A percentile compares a stretch with the other conserved stretches of the same genome.
Conservation (phyloP, 2,888 invertebrate species). For the Brachynemurus nebulosus region DNA sequence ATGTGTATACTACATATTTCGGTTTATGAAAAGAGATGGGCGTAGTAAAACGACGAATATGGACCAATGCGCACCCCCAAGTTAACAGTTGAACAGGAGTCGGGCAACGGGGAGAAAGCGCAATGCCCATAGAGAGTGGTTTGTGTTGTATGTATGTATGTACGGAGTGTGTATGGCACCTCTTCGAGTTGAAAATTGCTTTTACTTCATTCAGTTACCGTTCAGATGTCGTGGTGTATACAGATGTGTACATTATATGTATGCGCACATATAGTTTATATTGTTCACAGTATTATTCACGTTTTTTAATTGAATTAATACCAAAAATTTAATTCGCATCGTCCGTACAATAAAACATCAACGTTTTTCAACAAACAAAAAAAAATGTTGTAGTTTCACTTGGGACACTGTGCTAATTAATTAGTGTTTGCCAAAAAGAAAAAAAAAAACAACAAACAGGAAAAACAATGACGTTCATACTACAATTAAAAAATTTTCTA, state of each 20-base stretch:
- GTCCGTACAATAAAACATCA: no score
- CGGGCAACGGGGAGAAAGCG: conserved; percentile 1
- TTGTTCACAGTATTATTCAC: no score
- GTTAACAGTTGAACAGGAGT: not conserved
- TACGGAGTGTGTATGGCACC: not conserved
- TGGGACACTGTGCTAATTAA: no score
- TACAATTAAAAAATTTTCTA: conserved; percentile 2
- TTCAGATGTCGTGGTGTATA: not conserved
- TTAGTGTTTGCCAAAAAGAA: no score
- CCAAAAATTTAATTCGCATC: no score
- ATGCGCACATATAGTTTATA: no score
- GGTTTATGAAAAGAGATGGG: conserved; percentile 21
- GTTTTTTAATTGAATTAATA: no score
- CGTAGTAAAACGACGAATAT: conserved; percentile 31
- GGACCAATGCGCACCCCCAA: conserved; percentile 29
- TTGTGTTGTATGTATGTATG: no score
- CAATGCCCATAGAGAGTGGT: no score
- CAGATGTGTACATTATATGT: no score
- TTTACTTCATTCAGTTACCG: conserved; percentile 5
- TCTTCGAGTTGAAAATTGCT: conserved; percentile 2
- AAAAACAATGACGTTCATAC: conserved; percentile 4
- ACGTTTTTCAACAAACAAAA: no score
- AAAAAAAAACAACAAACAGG: not conserved
- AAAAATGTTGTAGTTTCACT: no score
- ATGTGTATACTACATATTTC: not conserved